A percentile compares a stretch with the other conserved stretches of the same genome.
phyloP scores from a whole-genome alignment of 2,113 vertebrate genomes.

The Seriola quinqueradiata region DNA sequence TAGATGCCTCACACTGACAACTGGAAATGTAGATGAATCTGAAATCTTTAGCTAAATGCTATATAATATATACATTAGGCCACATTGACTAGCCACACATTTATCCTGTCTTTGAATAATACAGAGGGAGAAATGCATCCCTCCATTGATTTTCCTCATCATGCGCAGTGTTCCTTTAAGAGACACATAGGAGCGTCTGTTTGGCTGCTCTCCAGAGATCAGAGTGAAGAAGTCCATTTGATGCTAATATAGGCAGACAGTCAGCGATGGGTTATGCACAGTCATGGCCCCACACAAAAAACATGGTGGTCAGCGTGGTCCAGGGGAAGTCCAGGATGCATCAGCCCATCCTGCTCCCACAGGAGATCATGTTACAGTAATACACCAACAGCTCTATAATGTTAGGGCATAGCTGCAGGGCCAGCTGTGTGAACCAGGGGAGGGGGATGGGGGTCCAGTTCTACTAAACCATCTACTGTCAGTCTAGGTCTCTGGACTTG shows the following conservation, averaged over 20 bases:
- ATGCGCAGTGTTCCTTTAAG: conserved; percentile 37
- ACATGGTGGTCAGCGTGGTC: conserved; percentile 3
- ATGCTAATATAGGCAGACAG: conserved; percentile 51
- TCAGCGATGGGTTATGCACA: conserved; percentile 45
- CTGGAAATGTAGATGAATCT: neutral
- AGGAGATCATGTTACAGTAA: conserved; percentile 44
- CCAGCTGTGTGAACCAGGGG: neutral
- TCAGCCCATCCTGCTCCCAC: conserved; percentile 1
- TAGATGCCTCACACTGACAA: neutral
- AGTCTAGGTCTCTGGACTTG: neutral
- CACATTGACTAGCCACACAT: neutral
- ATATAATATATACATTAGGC: too few species aligned
- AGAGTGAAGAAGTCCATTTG: conserved; percentile 64
- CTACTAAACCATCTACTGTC: neutral
- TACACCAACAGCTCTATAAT: conserved; percentile 5
- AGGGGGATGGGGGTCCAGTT: neutral
- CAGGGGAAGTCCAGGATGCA: conserved; percentile 48
- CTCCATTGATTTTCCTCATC: neutral
- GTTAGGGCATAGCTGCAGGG: neutral
- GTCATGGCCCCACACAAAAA: conserved; percentile 16
- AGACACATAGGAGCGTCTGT: conserved; percentile 4
- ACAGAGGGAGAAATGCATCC: neutral
- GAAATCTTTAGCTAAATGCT: too few species aligned
- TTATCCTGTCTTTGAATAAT: conserved; percentile 3
- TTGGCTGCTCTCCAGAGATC: conserved; percentile 47